Base-by-base conservation (phyloP, 2,888 invertebrate species). In the Galerucella nymphaeae region DNA sequence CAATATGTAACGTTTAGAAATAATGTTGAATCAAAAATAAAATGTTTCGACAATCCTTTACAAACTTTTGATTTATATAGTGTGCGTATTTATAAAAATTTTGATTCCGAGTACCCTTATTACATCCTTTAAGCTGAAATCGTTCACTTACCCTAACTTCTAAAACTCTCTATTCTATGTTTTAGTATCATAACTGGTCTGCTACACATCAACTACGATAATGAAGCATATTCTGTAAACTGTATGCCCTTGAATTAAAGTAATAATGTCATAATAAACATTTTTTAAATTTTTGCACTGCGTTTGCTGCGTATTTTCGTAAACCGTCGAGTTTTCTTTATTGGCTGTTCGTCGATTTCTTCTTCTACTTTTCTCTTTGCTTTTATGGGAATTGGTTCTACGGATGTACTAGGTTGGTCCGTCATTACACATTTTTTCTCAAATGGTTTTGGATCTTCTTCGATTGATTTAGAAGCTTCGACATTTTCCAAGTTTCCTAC, bases 301-400 rank as follows among this genome's bases (percentile, higher is more conserved):
- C 84, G 80, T 79, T 85, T 85, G 76, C 80, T 82, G 73, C 85
- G 83, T 64, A 81, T 78, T 76, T 85, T 84, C 38, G 81, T 76
- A 38, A 82, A 77, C 57, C 84, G 81, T 53, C 84, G 81, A 23
- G 82, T 80, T 74, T 84, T 84, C 73, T 82, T 83, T 65, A 79
- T 77, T 14, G 77, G 74, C 9, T 78, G 75, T 30, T 80, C 77
- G 66, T 81, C 74, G 71, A 77, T 64, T 38, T 83, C 82, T 59
- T 83, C 83, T 1, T 82, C 83, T n/a, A 79, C 71, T 82, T 85
- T 85, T 71, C 85, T 76, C 77, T 85, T 85, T 63, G 72, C 75
- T 71, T 78, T 76, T 18, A 66, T 38, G 38, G 66, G 62, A 58
- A 66, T 69, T 18, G 59, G 63, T 69, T 73, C 76, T 67, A 71